Base-by-base conservation (phyloP, 2,888 invertebrate genomes). In the Lasioglossum malachurum region DNA sequence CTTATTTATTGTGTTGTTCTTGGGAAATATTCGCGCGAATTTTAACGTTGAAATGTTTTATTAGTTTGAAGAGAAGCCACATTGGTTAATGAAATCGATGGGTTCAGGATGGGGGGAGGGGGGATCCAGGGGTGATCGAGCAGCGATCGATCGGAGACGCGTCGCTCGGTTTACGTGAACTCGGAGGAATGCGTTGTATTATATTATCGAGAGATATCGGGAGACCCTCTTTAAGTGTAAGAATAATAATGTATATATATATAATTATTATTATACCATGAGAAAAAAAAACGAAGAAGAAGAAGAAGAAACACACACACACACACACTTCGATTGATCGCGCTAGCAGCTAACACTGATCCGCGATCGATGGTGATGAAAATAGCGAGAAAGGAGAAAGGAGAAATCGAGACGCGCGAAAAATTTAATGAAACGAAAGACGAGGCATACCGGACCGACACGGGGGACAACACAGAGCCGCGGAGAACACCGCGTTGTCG, bases 231-330 rank as follows among this genome's bases (percentile, higher is more conserved):
- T 69, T 94, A 93, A 91, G 88, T 92, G 87, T 93, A 94, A 94
- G 93, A 93, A 93, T 90, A 91, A 92, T 92, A 93, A 92, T 94
- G 94, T 94, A 94, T 94, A 94, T 94, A 94, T 93, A 94, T 85
- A 85, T 76, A 84, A 71, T 84, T 78, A 94, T 94, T 93, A 94
- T 93, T 92, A 94, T 92, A 93, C 89, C 91, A 90, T 93, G 19
- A 93, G 41, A 41, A 41, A 41, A n/a, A 38, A 71, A 41, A 23
- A 41, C 38, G 38, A 71, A 14, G 27, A 27, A 60, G 27, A 64
- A 31, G 31, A 16, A 64, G 16, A 16, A 31, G n/a, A n/a, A n/a
- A n/a, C n/a, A 64, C 31, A 64, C 64, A 64, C 60, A 60, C 57
- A 57, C 27, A 60, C 31, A 64, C 64, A 64, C 64, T 87, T 90